These are phyloP conservation scores for Nomada lathburiana DNA, from an alignment of 2,888 invertebrate genomes.

Conservation along the genomic window DNA sequence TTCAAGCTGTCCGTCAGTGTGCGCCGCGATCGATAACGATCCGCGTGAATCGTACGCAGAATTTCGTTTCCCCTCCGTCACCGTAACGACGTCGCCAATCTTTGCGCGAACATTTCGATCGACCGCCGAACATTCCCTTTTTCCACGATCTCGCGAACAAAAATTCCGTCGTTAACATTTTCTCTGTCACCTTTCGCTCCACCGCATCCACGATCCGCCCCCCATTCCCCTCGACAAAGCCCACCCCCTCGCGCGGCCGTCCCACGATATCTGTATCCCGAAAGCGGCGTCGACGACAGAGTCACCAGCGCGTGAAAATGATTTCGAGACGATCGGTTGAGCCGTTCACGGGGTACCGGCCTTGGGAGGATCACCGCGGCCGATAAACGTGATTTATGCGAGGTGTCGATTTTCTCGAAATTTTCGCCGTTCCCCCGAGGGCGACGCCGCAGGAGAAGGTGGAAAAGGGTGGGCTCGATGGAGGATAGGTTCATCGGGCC, in stretches of 20 bases:
- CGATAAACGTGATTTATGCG: conserved; percentile 60
- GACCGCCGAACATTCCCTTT: too few species aligned
- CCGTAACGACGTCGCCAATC: background rate
- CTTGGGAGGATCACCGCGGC: conserved; percentile 47
- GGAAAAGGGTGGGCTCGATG: conserved; percentile 45
- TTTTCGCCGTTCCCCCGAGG: conserved; percentile 73
- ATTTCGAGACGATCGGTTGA: conserved; percentile 52
- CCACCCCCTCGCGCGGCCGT: background rate
- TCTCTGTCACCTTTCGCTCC: too few species aligned
- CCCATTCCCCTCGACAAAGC: background rate
- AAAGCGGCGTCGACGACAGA: background rate
- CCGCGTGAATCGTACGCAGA: background rate
- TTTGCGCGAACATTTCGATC: too few species aligned
- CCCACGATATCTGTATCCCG: background rate
- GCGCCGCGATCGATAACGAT: conserved; percentile 15
- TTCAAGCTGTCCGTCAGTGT: conserved; percentile 16
- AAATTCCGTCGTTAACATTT: too few species aligned
- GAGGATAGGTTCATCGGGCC: conserved; percentile 74
- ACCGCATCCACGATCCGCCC: too few species aligned
- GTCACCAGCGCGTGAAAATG: conserved; percentile 53
- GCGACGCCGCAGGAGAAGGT: conserved; percentile 27
- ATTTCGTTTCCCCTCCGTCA: background rate
- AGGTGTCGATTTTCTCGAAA: conserved; percentile 80
- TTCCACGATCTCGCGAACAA: too few species aligned
- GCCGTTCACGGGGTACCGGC: conserved; percentile 35